These are phyloP conservation scores for Megaptera novaeangliae DNA, from an alignment of 2,113 vertebrate species.

Conservation along the genomic window DNA sequence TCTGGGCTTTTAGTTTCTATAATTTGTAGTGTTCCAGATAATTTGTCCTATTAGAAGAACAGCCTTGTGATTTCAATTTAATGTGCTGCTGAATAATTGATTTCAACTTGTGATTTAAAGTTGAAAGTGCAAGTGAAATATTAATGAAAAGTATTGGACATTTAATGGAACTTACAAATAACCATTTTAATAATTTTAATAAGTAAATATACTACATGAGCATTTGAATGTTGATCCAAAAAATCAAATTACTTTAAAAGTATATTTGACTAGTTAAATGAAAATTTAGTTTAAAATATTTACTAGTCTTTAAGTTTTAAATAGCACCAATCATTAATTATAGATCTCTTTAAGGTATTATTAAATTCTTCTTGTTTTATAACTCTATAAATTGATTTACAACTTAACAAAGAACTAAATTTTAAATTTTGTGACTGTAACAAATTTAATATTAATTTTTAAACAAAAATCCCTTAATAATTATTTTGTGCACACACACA, in stretches of 20 bases:
- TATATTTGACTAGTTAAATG: neutral
- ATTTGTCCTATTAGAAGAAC: neutral
- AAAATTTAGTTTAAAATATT: conserved; percentile 19
- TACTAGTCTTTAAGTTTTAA: neutral
- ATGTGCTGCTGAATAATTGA: neutral
- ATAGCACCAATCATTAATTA: neutral
- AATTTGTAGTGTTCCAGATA: neutral
- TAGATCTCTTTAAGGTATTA: neutral
- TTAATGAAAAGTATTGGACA: neutral
- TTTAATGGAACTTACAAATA: neutral
- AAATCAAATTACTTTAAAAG: neutral
- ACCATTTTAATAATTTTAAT: conserved; percentile 23
- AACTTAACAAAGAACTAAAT: neutral
- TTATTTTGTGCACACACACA: neutral
- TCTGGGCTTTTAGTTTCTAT: neutral
- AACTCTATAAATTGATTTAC: neutral
- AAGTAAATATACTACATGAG: neutral
- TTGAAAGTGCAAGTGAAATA: neutral
- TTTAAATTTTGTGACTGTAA: neutral
- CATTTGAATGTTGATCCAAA: neutral
- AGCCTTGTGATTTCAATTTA: conserved; percentile 1
- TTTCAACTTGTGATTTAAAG: conserved; percentile 9
- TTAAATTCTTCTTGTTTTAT: neutral
- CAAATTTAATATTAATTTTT: conserved; percentile 5
- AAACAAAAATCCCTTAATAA: neutral